Evolutionary conservation across 2,113 vertebrate species (phyloP).

Genomic region (Neofelis nebulosa): DNA sequence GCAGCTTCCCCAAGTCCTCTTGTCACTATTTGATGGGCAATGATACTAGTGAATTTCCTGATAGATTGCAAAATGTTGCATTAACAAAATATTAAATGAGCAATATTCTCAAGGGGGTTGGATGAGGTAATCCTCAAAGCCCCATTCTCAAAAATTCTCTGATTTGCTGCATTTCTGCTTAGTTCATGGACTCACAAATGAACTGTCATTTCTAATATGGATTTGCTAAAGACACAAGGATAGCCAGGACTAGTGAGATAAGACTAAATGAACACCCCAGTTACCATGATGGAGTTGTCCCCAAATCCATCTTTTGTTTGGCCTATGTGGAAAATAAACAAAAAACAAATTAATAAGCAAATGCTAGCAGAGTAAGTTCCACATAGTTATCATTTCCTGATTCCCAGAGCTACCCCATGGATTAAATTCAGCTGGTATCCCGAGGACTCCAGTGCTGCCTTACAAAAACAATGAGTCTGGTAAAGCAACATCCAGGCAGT

Average conservation of each 20-base stretch:
- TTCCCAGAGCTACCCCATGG: neutral
- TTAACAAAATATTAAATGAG: neutral
- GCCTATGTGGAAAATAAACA: neutral
- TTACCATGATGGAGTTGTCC: neutral
- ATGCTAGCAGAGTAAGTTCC: neutral
- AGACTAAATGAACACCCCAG: neutral
- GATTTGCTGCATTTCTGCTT: neutral
- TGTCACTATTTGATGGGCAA: neutral
- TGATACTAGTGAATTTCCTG: neutral
- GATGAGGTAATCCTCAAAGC: neutral
- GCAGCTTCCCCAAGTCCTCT: neutral
- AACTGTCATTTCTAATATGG: neutral
- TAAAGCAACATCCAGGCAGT: neutral
- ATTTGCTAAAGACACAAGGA: neutral
- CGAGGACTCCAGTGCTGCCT: neutral
- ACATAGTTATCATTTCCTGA: conserved; percentile 2
- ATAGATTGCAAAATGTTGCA: neutral
- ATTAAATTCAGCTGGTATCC: conserved; percentile 9
- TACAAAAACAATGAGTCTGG: conserved; percentile 20
- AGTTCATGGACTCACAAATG: neutral
- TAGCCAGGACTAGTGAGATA: neutral
- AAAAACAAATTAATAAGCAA: neutral
- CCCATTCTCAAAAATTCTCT: neutral
- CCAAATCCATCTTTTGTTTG: neutral
- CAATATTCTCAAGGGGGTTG: neutral